A percentile compares a stretch with the other conserved stretches of the same genome.
Conservation (phyloP, 2,797 vertebrate species). For the Typhlichthys subterraneus region DNA sequence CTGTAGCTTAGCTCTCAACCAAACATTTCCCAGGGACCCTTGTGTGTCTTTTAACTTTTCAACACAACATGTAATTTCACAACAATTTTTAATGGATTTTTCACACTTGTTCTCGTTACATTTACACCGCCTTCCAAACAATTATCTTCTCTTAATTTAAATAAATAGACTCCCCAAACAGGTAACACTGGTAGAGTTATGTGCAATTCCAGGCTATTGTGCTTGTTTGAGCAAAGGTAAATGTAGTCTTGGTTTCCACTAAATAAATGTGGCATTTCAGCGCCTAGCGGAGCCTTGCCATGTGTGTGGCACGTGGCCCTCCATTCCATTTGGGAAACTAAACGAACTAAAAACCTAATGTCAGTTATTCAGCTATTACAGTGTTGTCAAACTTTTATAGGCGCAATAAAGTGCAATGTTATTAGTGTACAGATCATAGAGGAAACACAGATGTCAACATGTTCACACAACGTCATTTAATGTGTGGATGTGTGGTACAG, state of each 20-base stretch:
- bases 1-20: conserved; percentile 41
- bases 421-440: not conserved
- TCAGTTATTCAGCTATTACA: not conserved
- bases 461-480: not conserved
- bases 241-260: conserved; percentile 15
- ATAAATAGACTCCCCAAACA: too few species aligned
- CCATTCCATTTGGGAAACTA: not conserved
- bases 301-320: conserved; percentile 13
- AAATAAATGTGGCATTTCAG: conserved; percentile 27
- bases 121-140: not conserved
- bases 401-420: not conserved
- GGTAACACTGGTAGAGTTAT: conserved; percentile 4
- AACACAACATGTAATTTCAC: too few species aligned
- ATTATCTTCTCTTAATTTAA: too few species aligned
- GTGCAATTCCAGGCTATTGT: conserved; percentile 5
- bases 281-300: not conserved
- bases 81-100: too few species aligned
- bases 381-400: not conserved
- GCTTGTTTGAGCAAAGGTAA: conserved; percentile 14
- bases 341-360: not conserved
- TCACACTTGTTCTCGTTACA: not conserved
- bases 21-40: not conserved
- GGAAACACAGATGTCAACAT: not conserved
- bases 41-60: too few species aligned
- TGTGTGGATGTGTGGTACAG: not conserved